Evolutionary conservation across 1,140 invertebrate genomes (phyloP).

Genomic region (Drosophila biarmipes): DNA sequence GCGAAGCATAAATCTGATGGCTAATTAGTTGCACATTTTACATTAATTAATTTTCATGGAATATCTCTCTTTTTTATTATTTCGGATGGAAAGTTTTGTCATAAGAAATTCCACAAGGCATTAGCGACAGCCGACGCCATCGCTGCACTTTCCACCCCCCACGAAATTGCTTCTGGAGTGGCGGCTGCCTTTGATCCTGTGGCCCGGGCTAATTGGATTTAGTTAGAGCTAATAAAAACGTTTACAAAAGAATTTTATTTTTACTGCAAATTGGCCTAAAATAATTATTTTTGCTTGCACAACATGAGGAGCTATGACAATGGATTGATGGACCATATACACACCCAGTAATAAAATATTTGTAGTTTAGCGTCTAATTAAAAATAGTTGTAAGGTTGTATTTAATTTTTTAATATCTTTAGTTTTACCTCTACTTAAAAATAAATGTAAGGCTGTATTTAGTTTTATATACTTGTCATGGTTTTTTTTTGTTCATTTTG

Average conservation of each 20-base stretch:
- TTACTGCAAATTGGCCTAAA: conserved; percentile 79
- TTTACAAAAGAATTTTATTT: conserved; percentile 76
- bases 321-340: conserved; percentile 11
- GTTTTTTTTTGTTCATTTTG: too few relatives aligned
- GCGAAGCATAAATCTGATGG: conserved; percentile 16
- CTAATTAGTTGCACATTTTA: conserved; percentile 83
- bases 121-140: conserved; percentile 62
- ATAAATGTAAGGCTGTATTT: background rate
- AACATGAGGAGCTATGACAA: conserved; percentile 21
- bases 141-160: conserved; percentile 46
- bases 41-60: conserved; percentile 80
- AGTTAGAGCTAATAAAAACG: conserved; percentile 76
- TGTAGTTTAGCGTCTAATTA: background rate
- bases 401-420: too few relatives aligned
- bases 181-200: conserved; percentile 62
- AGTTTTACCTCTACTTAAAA: background rate
- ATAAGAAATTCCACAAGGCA: conserved; percentile 58
- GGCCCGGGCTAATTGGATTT: conserved; percentile 70
- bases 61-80: conserved; percentile 33
- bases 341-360: background rate
- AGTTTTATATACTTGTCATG: too few relatives aligned
- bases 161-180: conserved; percentile 5
- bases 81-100: conserved; percentile 46
- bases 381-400: background rate
- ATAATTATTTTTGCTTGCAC: conserved; percentile 67